These are phyloP conservation scores for Dendrocincla fuliginosa DNA, from an alignment of 2,797 vertebrate genomes.

Conservation along the genomic window DNA sequence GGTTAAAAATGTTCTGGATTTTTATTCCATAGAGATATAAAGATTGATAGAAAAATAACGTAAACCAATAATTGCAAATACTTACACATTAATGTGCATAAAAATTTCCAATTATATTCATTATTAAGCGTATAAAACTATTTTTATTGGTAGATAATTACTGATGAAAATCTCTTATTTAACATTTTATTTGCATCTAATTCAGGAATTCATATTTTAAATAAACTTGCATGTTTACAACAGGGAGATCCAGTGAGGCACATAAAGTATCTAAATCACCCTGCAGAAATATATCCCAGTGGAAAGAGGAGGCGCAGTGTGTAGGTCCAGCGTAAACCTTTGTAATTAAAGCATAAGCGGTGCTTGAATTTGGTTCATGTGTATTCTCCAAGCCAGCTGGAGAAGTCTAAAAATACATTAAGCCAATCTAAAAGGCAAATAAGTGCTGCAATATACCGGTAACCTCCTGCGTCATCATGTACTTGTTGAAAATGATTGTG, in stretches of 20 bases:
- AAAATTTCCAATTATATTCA: slow-evolving; percentile 52
- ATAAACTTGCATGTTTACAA: slow-evolving; percentile 25
- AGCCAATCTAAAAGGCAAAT: slow-evolving; percentile 18
- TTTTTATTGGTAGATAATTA: slow-evolving; percentile 62
- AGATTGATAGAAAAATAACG: slow-evolving; percentile 76
- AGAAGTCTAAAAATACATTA: slow-evolving; percentile 19
- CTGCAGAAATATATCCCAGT: background rate
- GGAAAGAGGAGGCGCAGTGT: background rate
- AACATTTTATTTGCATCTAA: slow-evolving; percentile 30
- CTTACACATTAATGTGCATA: slow-evolving; percentile 33
- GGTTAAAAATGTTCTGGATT: slow-evolving; percentile 89
- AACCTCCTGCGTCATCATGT: background rate
- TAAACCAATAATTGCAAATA: slow-evolving; percentile 72
- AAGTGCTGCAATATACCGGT: background rate
- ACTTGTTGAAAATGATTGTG: background rate
- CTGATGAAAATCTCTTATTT: slow-evolving; percentile 46
- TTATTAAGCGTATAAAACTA: slow-evolving; percentile 57
- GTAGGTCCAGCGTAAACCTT: background rate
- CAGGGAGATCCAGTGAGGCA: background rate
- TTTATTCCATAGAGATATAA: slow-evolving; percentile 76
- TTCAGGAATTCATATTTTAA: slow-evolving; percentile 38
- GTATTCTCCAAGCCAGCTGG: background rate
- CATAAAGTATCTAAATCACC: background rate
- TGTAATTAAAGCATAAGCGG: slow-evolving; percentile 20
- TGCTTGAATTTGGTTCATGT: background rate